phyloP scores from a whole-genome alignment of 2,888 invertebrate species.

The Scaptomyza parva region DNA sequence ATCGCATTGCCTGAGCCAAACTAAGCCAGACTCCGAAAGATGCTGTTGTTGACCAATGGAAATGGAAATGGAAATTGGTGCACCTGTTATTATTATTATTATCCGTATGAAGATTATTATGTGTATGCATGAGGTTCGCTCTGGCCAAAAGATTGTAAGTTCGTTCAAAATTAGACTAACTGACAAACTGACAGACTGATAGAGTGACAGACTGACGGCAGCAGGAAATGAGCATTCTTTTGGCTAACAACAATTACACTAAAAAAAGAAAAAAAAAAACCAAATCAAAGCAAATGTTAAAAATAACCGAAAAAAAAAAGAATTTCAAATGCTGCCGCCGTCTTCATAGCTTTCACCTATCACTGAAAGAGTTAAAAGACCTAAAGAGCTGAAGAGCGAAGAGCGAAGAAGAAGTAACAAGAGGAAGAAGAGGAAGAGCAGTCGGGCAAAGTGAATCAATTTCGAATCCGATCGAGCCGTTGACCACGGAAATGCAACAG shows the following conservation, averaged over 20 bases:
- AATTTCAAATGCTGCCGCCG: constrained; percentile 54
- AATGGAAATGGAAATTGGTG: constrained; percentile 13
- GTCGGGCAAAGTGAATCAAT: not conserved
- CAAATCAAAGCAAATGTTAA: constrained; percentile 2
- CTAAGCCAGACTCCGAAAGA: not conserved
- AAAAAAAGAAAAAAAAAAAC: constrained; percentile 4
- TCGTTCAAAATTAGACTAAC: constrained; percentile 1
- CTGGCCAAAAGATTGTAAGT: not conserved
- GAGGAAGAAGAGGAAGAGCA: not conserved
- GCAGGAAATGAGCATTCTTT: constrained; percentile 68
- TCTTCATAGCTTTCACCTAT: constrained; percentile 70
- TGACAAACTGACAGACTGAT: constrained; percentile 5
- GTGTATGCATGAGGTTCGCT: not conserved
- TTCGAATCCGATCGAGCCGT: constrained; percentile 11
- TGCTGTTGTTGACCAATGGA: constrained; percentile 7
- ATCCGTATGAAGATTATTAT: not conserved
- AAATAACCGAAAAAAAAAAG: constrained; percentile 31
- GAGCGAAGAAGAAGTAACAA: constrained; percentile 2
- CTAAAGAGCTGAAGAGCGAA: too few species aligned
- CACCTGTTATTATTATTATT: constrained; percentile 37
- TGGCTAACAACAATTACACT: constrained; percentile 44
- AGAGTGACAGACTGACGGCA: not conserved
- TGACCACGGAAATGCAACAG: constrained; percentile 58
- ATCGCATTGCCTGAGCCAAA: constrained; percentile 7
- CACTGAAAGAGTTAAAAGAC: too few species aligned